Evolutionary conservation across 2,888 invertebrate genomes (phyloP).

Genomic region (Halocaridina rubra): DNA sequence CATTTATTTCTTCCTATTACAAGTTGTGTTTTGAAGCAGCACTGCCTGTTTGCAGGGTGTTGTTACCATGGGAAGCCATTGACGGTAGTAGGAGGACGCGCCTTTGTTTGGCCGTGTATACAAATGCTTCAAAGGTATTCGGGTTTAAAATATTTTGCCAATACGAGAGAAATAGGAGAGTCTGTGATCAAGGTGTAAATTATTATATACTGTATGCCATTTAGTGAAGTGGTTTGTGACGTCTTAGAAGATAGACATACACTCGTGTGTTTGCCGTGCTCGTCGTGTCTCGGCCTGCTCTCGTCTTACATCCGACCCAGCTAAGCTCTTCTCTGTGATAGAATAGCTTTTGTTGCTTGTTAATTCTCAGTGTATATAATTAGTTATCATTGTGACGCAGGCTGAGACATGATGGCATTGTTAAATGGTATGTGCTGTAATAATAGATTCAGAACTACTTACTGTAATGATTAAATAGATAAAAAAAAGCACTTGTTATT

Average conservation of each 20-base stretch:
- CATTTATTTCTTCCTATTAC: background rate
- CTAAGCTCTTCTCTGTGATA: too few relatives aligned
- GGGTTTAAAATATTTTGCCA: background rate
- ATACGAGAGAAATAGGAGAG: slow-evolving; percentile 12
- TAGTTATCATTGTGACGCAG: background rate
- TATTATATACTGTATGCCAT: too few relatives aligned
- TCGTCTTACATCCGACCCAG: too few relatives aligned
- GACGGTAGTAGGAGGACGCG: slow-evolving; percentile 93
- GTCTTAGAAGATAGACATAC: too few relatives aligned
- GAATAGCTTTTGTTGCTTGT: too few relatives aligned
- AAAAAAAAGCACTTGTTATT: background rate
- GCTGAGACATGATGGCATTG: background rate
- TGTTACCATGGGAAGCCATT: slow-evolving; percentile 94
- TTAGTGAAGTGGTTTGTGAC: too few relatives aligned
- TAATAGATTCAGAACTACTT: too few relatives aligned
- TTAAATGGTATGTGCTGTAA: background rate
- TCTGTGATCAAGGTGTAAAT: slow-evolving; percentile 20
- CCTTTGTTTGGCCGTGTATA: slow-evolving; percentile 96
- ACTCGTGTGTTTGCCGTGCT: too few relatives aligned
- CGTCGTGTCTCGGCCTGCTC: too few relatives aligned
- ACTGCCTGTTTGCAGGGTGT: slow-evolving; percentile 74
- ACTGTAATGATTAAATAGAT: too few relatives aligned
- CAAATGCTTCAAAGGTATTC: slow-evolving; percentile 72
- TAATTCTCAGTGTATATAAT: too few relatives aligned
- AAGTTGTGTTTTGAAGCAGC: background rate